phyloP scores from a whole-genome alignment of 2,797 vertebrate species.

The Brachyalestes nurse region DNA sequence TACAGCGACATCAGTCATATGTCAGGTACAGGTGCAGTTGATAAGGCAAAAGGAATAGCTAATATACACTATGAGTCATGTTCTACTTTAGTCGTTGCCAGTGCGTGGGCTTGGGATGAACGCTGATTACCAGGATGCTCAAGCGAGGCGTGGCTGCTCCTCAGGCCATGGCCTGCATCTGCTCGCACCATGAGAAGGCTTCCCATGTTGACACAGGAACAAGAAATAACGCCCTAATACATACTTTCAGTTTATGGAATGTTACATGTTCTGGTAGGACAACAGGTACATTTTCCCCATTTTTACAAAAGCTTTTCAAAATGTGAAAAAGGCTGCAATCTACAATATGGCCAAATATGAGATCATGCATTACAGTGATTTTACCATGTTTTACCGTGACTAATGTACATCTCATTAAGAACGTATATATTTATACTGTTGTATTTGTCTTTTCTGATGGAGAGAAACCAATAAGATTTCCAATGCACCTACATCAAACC shows the following conservation, averaged over 20 bases:
- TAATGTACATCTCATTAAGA: too few relatives aligned
- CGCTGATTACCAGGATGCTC: conserved; percentile 12
- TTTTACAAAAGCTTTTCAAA: neutral
- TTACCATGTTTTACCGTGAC: too few relatives aligned
- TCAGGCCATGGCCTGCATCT: conserved; percentile 4
- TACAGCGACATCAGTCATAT: conserved; percentile 45
- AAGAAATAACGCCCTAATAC: neutral
- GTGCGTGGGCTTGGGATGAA: conserved; percentile 18
- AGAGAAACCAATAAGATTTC: neutral
- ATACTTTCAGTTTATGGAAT: conserved; percentile 10
- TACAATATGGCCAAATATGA: too few relatives aligned
- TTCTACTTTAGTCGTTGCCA: conserved; percentile 12
- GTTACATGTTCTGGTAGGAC: neutral
- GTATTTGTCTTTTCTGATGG: too few relatives aligned
- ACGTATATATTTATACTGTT: too few relatives aligned
- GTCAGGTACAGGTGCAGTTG: conserved; percentile 46
- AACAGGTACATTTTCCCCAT: neutral
- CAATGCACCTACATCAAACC: neutral
- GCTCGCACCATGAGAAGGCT: neutral
- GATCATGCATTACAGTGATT: too few relatives aligned
- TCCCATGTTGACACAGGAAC: conserved; percentile 27
- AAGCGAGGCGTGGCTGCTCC: neutral
- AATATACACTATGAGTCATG: conserved; percentile 46
- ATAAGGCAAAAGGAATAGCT: conserved; percentile 38
- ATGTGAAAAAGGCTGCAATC: neutral